phyloP scores from a whole-genome alignment of 2,797 vertebrate species.

The Falco peregrinus region DNA sequence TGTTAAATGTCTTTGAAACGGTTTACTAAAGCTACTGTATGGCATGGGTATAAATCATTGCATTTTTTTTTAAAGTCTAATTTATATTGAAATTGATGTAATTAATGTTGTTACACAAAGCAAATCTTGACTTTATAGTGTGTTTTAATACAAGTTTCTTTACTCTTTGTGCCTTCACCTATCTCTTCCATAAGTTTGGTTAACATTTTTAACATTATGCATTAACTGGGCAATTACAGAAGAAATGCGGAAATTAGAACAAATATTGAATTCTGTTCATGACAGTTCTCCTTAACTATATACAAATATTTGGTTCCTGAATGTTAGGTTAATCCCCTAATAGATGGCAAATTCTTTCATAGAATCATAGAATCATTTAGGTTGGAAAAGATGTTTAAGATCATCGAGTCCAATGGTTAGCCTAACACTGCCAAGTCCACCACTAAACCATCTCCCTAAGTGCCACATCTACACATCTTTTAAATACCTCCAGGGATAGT shows the following conservation, averaged over 20 bases:
- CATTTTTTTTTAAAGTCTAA: background rate
- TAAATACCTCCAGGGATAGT: background rate
- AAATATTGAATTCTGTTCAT: background rate
- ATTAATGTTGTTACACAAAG: background rate
- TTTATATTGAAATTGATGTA: background rate
- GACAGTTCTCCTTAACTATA: background rate
- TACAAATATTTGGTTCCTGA: background rate
- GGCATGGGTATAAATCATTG: background rate
- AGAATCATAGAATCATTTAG: background rate
- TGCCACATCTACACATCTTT: rapidly evolving
- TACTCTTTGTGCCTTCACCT: background rate
- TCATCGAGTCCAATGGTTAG: background rate
- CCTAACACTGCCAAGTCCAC: background rate
- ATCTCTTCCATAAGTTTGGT: background rate
- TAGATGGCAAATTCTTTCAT: background rate
- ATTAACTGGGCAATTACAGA: background rate
- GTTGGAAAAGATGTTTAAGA: background rate
- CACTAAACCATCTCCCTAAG: background rate
- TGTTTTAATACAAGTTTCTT: background rate
- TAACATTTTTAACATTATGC: background rate
- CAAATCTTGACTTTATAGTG: background rate
- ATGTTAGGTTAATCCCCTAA: background rate
- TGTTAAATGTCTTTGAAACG: background rate
- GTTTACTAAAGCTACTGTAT: background rate
- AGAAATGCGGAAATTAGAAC: background rate